These are phyloP conservation scores for Fragum sueziense DNA, from an alignment of 2,888 invertebrate species.

Conservation along the genomic window DNA sequence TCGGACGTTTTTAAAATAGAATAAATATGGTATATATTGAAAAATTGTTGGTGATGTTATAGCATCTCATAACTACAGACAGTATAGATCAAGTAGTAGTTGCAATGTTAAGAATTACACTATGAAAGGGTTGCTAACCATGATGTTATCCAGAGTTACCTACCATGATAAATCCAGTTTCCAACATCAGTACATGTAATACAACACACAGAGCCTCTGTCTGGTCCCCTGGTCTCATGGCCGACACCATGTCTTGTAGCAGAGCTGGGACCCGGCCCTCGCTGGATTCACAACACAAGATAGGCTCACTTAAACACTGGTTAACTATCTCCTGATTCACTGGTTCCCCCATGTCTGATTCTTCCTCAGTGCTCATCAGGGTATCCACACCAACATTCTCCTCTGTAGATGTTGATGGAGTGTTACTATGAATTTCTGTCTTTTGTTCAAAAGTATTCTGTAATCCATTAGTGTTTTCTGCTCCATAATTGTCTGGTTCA, in stretches of 20 bases:
- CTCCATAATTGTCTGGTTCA: too few relatives aligned
- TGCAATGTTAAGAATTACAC: too few relatives aligned
- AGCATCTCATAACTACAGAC: too few relatives aligned
- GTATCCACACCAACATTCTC: not conserved
- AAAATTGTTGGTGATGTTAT: too few relatives aligned
- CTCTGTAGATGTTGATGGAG: too few relatives aligned
- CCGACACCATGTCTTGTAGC: constrained; percentile 54
- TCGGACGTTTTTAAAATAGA: too few relatives aligned
- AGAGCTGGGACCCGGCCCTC: constrained; percentile 61
- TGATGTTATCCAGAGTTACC: not conserved
- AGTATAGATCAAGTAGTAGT: too few relatives aligned
- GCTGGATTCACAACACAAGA: constrained; percentile 66
- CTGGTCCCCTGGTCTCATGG: constrained; percentile 32
- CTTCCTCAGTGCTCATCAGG: not conserved
- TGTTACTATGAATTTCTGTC: too few relatives aligned
- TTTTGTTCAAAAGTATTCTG: too few relatives aligned
- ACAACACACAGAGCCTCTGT: constrained; percentile 66
- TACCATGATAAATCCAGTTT: constrained; percentile 61
- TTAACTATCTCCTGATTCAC: constrained; percentile 61
- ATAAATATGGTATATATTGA: too few relatives aligned
- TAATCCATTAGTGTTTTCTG: too few relatives aligned
- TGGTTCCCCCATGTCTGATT: constrained; percentile 15
- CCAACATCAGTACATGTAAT: constrained; percentile 71
- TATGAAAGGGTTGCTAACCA: too few relatives aligned
- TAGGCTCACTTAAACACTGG: constrained; percentile 67